phyloP scores from a whole-genome alignment of 2,113 vertebrate species.

The Pygathrix nemaeus region DNA sequence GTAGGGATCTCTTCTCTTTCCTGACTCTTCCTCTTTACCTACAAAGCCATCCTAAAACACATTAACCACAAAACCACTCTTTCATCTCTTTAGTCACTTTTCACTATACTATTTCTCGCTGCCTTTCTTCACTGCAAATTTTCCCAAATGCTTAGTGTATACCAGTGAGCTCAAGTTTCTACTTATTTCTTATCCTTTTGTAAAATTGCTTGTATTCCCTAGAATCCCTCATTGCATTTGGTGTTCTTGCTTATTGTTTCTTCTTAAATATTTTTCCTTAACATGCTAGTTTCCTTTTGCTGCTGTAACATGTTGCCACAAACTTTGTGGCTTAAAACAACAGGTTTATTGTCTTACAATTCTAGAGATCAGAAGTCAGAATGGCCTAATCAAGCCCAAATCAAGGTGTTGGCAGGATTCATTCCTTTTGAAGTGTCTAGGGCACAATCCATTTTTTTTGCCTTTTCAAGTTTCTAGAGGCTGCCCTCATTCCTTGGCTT shows the following conservation, averaged over 20 bases:
- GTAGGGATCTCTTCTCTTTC: neutral
- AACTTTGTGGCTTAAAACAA: neutral
- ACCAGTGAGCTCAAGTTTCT: neutral
- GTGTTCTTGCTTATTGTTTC: neutral
- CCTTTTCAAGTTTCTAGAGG: neutral
- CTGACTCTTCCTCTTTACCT: neutral
- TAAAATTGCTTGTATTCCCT: neutral
- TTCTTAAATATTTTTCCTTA: neutral
- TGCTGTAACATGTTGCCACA: neutral
- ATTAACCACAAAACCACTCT: neutral
- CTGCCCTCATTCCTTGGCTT: neutral
- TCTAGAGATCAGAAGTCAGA: neutral
- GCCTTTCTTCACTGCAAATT: neutral
- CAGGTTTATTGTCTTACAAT: neutral
- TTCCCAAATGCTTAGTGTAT: neutral
- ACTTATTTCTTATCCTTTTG: neutral
- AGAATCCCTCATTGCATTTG: neutral
- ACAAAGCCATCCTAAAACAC: neutral
- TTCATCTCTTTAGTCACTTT: neutral
- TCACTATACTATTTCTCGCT: neutral
- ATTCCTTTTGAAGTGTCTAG: neutral
- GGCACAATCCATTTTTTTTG: neutral
- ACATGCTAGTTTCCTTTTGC: neutral
- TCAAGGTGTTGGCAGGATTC: neutral
- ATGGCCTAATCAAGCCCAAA: neutral